phyloP scores from a whole-genome alignment of 2,888 invertebrate species.

The Troilus luridus region DNA sequence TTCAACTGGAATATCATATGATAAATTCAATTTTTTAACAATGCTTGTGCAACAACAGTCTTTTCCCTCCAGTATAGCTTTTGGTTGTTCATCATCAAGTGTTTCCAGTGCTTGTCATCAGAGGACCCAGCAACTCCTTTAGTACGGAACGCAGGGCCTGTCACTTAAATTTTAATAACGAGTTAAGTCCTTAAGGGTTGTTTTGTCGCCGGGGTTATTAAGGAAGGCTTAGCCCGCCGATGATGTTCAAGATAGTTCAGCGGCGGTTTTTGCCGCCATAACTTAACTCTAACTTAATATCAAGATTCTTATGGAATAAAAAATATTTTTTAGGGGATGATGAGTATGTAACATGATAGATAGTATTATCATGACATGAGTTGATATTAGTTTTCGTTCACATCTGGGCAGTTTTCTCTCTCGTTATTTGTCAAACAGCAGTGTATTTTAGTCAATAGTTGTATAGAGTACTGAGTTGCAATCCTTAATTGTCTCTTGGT shows the following conservation, averaged over 20 bases:
- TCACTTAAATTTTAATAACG: conserved; percentile 49
- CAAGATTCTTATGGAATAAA: not conserved
- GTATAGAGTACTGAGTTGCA: too few species aligned
- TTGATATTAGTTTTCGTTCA: too few species aligned
- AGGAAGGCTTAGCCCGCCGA: conserved; percentile 30
- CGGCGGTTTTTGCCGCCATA: not conserved
- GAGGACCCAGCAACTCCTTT: not conserved
- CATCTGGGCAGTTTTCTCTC: too few species aligned
- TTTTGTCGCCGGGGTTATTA: conserved; percentile 39
- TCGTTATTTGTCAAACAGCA: too few species aligned
- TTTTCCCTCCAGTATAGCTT: not conserved
- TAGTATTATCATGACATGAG: not conserved
- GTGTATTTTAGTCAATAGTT: too few species aligned
- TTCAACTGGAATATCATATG: too few species aligned
- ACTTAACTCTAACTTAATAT: conserved; percentile 6
- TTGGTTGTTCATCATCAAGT: not conserved
- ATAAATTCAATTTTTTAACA: too few species aligned
- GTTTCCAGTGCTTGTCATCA: not conserved
- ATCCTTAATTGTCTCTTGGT: too few species aligned
- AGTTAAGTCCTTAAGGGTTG: conserved; percentile 37
- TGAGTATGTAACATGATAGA: not conserved
- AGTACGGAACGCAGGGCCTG: conserved; percentile 6
- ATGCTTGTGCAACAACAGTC: too few species aligned
- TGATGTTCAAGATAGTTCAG: conserved; percentile 30
- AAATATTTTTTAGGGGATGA: not conserved